Conservation (phyloP, 2,113 vertebrate genomes). For the Eudyptes chrysolophus region DNA sequence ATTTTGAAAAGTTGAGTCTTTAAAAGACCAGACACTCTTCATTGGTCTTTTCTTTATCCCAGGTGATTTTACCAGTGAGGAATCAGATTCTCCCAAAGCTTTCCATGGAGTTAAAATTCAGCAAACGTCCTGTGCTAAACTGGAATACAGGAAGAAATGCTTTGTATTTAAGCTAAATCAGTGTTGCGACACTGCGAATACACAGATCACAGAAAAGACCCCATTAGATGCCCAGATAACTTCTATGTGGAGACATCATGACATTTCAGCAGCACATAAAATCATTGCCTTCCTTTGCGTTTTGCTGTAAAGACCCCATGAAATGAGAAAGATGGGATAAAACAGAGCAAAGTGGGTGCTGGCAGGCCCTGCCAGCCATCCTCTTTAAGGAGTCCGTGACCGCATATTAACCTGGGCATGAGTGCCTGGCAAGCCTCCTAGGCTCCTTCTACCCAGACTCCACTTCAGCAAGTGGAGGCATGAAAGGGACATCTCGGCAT, state of each 20-base stretch:
- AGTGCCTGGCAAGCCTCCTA: not conserved
- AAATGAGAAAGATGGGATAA: not conserved
- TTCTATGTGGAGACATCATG: not conserved
- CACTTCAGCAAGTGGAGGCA: not conserved
- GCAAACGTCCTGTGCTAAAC: not conserved
- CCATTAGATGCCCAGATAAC: not conserved
- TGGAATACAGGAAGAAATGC: not conserved
- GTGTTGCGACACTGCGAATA: not conserved
- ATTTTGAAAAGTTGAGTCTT: not conserved
- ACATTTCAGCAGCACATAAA: not conserved
- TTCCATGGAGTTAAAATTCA: not conserved
- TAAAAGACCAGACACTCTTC: not conserved
- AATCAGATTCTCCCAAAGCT: not conserved
- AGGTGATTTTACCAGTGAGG: not conserved
- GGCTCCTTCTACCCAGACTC: not conserved
- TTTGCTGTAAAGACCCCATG: not conserved
- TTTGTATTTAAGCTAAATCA: not conserved
- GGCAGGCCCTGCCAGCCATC: not conserved
- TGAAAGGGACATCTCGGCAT: not conserved
- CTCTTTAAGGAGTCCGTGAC: not conserved
- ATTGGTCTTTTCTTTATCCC: not conserved
- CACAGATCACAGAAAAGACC: not conserved
- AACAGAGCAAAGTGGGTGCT: not conserved
- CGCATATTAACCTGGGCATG: not conserved
- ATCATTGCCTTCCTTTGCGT: not conserved